Percentiles rank a stretch among this genome's conserved stretches.
phyloP scores from a whole-genome alignment of 2,113 vertebrate species.

The Podarcis cretensis region DNA sequence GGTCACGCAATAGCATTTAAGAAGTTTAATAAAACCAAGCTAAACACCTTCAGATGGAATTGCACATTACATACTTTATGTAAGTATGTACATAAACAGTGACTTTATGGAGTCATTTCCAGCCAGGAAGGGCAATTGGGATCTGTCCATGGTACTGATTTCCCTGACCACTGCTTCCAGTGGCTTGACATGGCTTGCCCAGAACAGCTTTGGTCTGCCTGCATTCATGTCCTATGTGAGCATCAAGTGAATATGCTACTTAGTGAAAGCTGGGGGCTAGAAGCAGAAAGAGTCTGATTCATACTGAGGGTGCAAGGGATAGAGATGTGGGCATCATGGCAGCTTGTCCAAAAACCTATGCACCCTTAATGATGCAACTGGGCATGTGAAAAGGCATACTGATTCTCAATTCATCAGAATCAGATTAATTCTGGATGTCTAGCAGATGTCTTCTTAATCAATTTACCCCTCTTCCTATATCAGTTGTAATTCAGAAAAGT shows the following conservation, averaged over 20 bases:
- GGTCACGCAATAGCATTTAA: no score
- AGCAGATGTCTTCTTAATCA: not conserved
- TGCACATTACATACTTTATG: not conserved
- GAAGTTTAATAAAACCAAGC: no score
- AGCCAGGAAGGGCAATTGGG: not conserved
- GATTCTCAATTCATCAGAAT: not conserved
- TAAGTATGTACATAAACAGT: not conserved
- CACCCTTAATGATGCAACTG: not conserved
- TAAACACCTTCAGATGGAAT: not conserved
- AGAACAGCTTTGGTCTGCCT: not conserved
- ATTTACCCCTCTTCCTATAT: not conserved
- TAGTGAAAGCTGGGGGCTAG: not conserved
- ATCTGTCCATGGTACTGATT: not conserved
- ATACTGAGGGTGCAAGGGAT: not conserved
- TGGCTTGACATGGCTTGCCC: not conserved
- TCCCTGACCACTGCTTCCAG: not conserved
- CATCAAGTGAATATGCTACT: not conserved
- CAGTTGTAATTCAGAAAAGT: not conserved
- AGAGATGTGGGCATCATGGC: not conserved
- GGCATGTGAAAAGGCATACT: not conserved
- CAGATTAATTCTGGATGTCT: not conserved
- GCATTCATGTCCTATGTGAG: not conserved
- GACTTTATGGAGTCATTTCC: no score
- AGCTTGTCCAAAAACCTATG: not conserved
- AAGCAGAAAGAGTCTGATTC: not conserved